Percentiles rank a stretch among this genome's conserved stretches.
Evolutionary conservation across 2,797 vertebrate species (phyloP).

Genomic region (Caiman crocodilus): DNA sequence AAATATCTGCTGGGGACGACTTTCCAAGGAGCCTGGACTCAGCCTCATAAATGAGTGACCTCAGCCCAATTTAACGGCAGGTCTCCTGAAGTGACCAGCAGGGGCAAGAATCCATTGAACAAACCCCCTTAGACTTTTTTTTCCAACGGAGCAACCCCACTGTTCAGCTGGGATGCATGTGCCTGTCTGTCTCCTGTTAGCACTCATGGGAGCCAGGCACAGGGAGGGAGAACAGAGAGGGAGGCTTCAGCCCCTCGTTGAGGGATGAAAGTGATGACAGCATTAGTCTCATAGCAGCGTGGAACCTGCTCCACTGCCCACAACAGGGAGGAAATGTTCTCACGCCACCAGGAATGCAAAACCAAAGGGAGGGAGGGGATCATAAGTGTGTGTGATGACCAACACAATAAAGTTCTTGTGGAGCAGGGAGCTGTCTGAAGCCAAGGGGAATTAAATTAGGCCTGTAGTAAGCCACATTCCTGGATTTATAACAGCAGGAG

Average conservation of each 20-base stretch:
- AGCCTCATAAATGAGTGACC: background rate
- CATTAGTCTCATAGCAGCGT: background rate
- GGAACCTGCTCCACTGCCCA: background rate
- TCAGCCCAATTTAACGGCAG: background rate
- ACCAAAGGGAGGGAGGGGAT: background rate
- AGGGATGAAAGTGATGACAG: background rate
- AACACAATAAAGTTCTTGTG: background rate
- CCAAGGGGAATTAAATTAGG: too few relatives aligned
- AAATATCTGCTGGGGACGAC: background rate
- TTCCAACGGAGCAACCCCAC: background rate
- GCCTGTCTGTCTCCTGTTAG: too few relatives aligned
- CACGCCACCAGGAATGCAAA: background rate
- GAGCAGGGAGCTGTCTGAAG: too few relatives aligned
- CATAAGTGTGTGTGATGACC: too few relatives aligned
- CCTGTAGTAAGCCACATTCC: background rate
- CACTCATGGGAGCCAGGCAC: background rate
- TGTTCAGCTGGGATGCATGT: too few relatives aligned
- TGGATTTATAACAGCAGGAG: background rate
- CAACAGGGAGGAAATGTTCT: background rate
- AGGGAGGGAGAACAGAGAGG: background rate
- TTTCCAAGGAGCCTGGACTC: background rate
- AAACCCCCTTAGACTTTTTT: background rate
- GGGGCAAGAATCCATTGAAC: background rate
- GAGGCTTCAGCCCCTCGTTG: too few relatives aligned
- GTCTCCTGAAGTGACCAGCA: background rate